A percentile compares a stretch with the other conserved stretches of the same genome.
These are phyloP conservation scores for Ceryle rudis DNA, from an alignment of 2,797 vertebrate species.

Conservation along the genomic window DNA sequence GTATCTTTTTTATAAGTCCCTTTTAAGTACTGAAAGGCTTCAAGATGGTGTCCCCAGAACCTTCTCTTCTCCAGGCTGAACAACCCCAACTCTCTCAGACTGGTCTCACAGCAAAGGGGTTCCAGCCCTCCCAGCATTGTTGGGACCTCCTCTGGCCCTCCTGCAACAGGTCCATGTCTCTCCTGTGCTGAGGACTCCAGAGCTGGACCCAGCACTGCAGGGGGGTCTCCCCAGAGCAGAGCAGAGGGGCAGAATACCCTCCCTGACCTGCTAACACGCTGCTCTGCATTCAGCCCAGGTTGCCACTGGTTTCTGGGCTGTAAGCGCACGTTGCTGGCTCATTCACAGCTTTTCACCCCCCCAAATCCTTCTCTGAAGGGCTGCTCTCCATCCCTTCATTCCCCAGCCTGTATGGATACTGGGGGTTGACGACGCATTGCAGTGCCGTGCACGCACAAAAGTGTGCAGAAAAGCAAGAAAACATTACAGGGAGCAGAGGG, in stretches of 20 bases:
- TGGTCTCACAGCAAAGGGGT: background rate
- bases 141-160: too few relatives aligned
- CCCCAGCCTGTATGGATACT: rapidly evolving
- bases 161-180: too few relatives aligned
- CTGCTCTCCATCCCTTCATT: background rate
- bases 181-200: background rate
- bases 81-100: background rate
- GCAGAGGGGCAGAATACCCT: background rate
- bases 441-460: background rate
- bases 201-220: background rate
- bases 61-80: background rate
- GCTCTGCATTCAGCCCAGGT: too few relatives aligned
- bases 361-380: background rate
- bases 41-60: background rate
- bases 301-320: too few relatives aligned
- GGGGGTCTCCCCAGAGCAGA: background rate
- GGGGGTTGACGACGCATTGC: rapidly evolving
- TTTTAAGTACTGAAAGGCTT: background rate
- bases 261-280: background rate
- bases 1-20: background rate
- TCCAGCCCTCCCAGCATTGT: too few relatives aligned
- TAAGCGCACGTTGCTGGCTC: rapidly evolving
- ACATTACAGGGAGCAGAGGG: background rate
- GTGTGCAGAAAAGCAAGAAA: background rate
- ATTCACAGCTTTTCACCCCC: rapidly evolving